Base-by-base conservation (phyloP, 2,113 vertebrate species). In the Coracopsis vasa region DNA sequence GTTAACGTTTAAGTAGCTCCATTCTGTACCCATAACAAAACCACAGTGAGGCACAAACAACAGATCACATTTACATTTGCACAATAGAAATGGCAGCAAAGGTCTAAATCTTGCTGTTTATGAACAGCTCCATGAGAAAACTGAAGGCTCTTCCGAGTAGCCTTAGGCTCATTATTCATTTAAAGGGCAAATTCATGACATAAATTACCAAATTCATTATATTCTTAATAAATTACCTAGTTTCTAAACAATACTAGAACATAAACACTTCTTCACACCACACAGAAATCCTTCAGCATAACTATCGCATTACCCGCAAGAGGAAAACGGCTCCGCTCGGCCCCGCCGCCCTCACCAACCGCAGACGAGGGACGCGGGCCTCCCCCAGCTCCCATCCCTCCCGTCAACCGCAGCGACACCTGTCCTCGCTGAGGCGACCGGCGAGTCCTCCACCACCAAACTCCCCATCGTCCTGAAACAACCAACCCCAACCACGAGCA, bases 81-180 rank as follows among this genome's bases (percentile, higher is more conserved):
- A 4, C 2, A 9, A 16, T 48, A 54, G 3, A 2, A 48, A 86
- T 0, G 0, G 54, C 69, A 42, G 29, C 5, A 0, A 10, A 56
- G 35, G 5, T 45, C 50, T 39, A 24, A 0, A 3, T 28, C 6
- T 0, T 6, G 50, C n/a, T 4, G 41, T 27, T 65, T 18, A 31
- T 67, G 0, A 86, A 33, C 21, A 11, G 6, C 21, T 48, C 35
- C 58, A 2, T 0, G 71, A 19, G 41, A 31, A 42, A 66, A 42
- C 53, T 0, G 77, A 58, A 45, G 2, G 4, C 48, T 3, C 78
- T 65, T 17, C 66, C 10, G 8, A 4, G 4, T 2, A 8, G 28
- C 47, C 33, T 25, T 0, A 9, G 25, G 66, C 74, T 41, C 29
- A 1, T 6, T 0, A 44, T 20, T 17, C 80, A 91, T 0, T n/a